Percentiles rank a stretch among this genome's conserved stretches.
phyloP scores from a whole-genome alignment of 1,140 invertebrate genomes.

The Cyphomyrmex costatus region DNA sequence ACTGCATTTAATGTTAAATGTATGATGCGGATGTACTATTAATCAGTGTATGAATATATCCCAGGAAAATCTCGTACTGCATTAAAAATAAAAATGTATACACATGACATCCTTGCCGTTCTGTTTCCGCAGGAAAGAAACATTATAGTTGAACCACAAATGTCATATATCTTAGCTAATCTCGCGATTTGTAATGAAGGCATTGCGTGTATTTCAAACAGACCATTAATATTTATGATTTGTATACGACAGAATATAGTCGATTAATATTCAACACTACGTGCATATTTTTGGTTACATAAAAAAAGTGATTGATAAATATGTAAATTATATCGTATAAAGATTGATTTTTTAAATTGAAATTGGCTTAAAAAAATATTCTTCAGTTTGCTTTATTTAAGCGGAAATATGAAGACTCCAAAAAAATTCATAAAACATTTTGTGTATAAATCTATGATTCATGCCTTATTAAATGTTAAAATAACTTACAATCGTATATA shows the following conservation, averaged over 20 bases:
- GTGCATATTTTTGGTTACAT: not conserved
- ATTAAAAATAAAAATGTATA: constrained; percentile 35
- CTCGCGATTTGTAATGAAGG: constrained; percentile 43
- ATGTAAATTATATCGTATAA: constrained; percentile 26
- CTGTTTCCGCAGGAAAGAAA: constrained; percentile 32
- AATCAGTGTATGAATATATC: not conserved
- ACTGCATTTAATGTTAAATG: constrained; percentile 10
- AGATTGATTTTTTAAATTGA: constrained; percentile 9
- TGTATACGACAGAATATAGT: constrained; percentile 13
- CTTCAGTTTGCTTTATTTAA: not conserved
- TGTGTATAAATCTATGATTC: not conserved
- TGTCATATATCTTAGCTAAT: constrained; percentile 23
- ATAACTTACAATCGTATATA: not conserved
- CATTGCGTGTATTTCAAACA: constrained; percentile 20
- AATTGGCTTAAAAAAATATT: not conserved
- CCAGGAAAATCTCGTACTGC: not conserved
- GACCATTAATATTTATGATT: constrained; percentile 43
- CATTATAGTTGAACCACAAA: constrained; percentile 5
- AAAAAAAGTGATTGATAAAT: constrained; percentile 43
- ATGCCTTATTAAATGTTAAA: not conserved
- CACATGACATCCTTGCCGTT: constrained; percentile 17
- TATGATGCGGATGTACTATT: constrained; percentile 21
- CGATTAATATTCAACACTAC: constrained; percentile 20
- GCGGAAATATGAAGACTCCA: not conserved
- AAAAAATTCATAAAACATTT: not conserved